A percentile compares a stretch with the other conserved stretches of the same genome.
Evolutionary conservation across 2,888 invertebrate species (phyloP).

Genomic region (Synanthedon tipuliformis): DNA sequence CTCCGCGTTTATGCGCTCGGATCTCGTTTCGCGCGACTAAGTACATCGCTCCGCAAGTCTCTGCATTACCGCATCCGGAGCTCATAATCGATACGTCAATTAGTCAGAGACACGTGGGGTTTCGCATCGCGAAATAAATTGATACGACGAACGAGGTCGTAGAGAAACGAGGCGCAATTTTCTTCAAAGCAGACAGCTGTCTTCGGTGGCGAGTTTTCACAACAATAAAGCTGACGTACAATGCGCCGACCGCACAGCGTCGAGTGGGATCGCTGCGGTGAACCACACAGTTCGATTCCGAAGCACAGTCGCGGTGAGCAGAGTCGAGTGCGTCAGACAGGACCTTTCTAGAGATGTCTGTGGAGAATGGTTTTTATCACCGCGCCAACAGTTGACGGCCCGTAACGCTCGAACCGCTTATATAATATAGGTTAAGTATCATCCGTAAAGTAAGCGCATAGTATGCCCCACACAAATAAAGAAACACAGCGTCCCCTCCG

Average conservation of each 20-base stretch:
- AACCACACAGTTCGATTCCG: constrained; percentile 16
- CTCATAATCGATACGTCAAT: constrained; percentile 26
- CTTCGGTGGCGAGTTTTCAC: constrained; percentile 20
- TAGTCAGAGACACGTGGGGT: constrained; percentile 38
- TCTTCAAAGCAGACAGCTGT: constrained; percentile 22
- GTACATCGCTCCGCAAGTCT: neutral
- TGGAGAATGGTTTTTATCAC: neutral
- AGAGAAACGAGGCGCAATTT: constrained; percentile 29
- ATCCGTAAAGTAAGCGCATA: neutral
- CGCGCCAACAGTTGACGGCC: constrained; percentile 1
- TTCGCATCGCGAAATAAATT: constrained; percentile 25
- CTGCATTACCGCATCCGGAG: constrained; percentile 8
- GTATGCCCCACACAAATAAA: constrained; percentile 26
- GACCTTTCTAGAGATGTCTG: neutral
- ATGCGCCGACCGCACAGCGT: constrained; percentile 15
- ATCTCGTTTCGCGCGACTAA: constrained; percentile 3
- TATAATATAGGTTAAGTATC: constrained; percentile 35
- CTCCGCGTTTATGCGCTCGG: neutral
- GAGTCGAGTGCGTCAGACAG: neutral
- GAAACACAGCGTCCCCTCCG: constrained; percentile 16
- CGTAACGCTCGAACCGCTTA: constrained; percentile 19
- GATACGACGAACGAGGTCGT: constrained; percentile 22
- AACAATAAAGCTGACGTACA: constrained; percentile 30
- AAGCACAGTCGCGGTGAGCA: constrained; percentile 10
- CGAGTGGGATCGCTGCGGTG: constrained; percentile 21